Percentiles rank a stretch among this genome's conserved stretches.
These are phyloP conservation scores for Drosophila macrothrix DNA, from an alignment of 2,888 invertebrate genomes.

Conservation along the genomic window DNA sequence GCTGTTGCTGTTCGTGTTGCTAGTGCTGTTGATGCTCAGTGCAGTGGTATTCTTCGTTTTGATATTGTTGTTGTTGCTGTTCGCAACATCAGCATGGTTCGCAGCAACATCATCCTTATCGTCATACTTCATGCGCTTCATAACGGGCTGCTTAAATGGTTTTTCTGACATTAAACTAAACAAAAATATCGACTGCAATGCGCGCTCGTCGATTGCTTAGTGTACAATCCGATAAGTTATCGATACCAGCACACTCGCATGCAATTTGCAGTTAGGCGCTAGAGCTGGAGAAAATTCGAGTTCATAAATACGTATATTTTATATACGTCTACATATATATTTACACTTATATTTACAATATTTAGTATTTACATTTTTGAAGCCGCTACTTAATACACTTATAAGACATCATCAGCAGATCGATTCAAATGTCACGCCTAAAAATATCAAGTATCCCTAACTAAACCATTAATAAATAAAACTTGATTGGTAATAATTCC, in stretches of 20 bases:
- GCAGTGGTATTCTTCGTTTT: constrained; percentile 24
- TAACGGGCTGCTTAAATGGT: constrained; percentile 16
- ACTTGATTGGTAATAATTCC: not conserved
- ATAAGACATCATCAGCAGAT: not conserved
- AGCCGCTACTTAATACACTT: not conserved
- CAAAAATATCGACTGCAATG: constrained; percentile 31
- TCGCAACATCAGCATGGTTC: constrained; percentile 11
- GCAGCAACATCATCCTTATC: constrained; percentile 35
- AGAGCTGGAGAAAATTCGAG: not conserved
- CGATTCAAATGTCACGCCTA: not conserved
- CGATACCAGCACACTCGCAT: constrained; percentile 27
- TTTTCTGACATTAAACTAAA: constrained; percentile 10
- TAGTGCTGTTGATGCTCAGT: constrained; percentile 11
- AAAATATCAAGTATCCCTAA: not conserved
- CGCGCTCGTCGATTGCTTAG: constrained; percentile 54
- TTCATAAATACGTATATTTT: not conserved
- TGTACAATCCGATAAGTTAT: constrained; percentile 48
- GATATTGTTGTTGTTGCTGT: not conserved
- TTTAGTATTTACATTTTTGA: not conserved
- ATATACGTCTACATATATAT: not conserved
- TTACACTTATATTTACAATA: not conserved
- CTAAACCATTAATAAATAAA: not conserved
- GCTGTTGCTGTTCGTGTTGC: constrained; percentile 11
- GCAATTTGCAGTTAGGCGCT: not conserved
- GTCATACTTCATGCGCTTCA: constrained; percentile 59